Percentiles rank a stretch among this genome's conserved stretches.
These are phyloP conservation scores for Agriopis leucophaearia DNA, from an alignment of 2,888 invertebrate species.

Conservation along the genomic window DNA sequence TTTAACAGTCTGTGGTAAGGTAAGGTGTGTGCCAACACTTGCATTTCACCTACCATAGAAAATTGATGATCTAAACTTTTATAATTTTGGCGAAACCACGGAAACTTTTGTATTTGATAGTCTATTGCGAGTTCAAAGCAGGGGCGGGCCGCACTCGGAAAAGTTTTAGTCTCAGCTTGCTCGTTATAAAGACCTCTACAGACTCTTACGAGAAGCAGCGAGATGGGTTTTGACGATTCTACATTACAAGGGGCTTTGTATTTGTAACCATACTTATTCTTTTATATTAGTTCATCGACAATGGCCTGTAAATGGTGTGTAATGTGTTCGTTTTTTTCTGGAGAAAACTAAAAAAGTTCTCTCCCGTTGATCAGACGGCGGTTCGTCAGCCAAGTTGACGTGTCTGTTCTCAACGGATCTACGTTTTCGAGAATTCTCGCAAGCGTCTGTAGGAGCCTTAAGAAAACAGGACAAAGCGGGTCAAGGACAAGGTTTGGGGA, in stretches of 20 bases:
- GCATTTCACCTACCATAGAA: constrained; percentile 13
- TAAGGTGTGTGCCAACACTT: constrained; percentile 35
- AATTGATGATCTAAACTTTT: constrained; percentile 41
- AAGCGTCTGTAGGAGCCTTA: not conserved
- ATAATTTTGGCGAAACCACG: constrained; percentile 34
- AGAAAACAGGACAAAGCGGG: constrained; percentile 3
- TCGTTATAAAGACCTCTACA: constrained; percentile 27
- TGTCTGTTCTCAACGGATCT: not conserved
- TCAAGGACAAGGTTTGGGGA: constrained; percentile 22
- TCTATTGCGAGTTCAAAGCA: constrained; percentile 41
- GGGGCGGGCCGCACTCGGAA: constrained; percentile 31
- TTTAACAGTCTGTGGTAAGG: no score
- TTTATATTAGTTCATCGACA: no score
- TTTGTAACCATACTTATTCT: not conserved
- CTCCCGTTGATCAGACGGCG: no score
- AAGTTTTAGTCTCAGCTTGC: constrained; percentile 35
- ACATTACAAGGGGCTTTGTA: not conserved
- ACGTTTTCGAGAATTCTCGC: not conserved
- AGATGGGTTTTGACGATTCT: not conserved
- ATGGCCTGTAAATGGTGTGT: no score
- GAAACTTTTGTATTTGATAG: constrained; percentile 46
- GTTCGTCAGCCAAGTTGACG: no score
- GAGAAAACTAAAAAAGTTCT: no score
- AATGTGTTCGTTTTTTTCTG: no score
- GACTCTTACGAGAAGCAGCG: not conserved